A percentile compares a stretch with the other conserved stretches of the same genome.
Evolutionary conservation across 2,113 vertebrate species (phyloP).

Genomic region (Lanius collurio): DNA sequence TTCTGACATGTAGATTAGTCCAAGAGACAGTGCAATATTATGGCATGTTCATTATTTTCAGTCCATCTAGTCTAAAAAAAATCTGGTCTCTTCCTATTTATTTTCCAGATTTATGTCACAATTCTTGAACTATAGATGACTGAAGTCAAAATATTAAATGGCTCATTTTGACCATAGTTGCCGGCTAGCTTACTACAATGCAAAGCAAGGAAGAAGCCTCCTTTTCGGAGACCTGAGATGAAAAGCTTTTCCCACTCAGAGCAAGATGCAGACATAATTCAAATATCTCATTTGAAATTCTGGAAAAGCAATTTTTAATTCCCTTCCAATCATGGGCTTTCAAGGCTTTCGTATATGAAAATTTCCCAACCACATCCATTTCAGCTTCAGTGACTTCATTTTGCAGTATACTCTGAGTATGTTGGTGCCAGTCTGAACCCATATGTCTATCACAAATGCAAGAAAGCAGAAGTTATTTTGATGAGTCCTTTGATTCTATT

Average conservation of each 20-base stretch:
- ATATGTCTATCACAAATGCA: accelerated
- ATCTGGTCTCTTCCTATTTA: background rate
- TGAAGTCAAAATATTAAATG: background rate
- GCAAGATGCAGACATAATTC: background rate
- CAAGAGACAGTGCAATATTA: background rate
- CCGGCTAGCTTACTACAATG: background rate
- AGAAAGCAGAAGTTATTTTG: background rate
- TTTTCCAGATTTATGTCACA: background rate
- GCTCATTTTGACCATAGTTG: background rate
- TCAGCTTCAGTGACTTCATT: background rate
- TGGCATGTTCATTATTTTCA: background rate
- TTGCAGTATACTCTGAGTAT: background rate
- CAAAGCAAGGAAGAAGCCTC: background rate
- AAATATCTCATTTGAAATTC: background rate
- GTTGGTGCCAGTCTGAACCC: background rate
- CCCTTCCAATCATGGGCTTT: background rate
- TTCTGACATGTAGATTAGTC: background rate
- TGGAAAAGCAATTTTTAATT: background rate
- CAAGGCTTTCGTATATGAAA: background rate
- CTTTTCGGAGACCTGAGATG: background rate
- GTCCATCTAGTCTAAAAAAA: background rate
- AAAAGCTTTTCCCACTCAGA: background rate
- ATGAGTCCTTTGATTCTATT: background rate
- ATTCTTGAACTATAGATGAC: background rate
- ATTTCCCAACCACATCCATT: background rate